Evolutionary conservation across 2,888 invertebrate genomes (phyloP), one percentile per base, ranked within the genome.

Genomic region (Linnaemya vulpina): DNA sequence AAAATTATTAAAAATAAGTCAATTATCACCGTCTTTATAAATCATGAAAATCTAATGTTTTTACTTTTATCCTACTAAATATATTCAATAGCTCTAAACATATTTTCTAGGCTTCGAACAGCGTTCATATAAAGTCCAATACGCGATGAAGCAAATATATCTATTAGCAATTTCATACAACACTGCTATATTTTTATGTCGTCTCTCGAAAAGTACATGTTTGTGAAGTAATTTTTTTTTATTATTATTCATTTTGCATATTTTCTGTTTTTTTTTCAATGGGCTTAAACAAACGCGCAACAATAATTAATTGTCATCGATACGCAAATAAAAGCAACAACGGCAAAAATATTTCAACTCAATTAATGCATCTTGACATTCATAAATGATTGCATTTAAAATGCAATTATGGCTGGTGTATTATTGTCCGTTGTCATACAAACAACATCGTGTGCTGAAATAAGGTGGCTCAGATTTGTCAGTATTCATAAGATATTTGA

Each of bases 301-400:
- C 73, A 75, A 53, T 76, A 75, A 75, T 84, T 75, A 80, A 80
- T 80, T 76, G 84, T 67, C 76, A 80, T 84, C 60, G 79, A 84
- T 80, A 76, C 11, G 35, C 15, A 58, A 80, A 67, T 30, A 70
- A 53, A 63, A 49, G 51, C 55, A 65, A 38, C 22, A 25, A 11
- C 15, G 5, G 40, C 25, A 60, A 60, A 80, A 77, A 73, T 80
- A 71, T 73, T 77, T 71, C 77, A 82, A 70, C 75, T 82, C 83
- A 86, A 86, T 83, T 85, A 87, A 85, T 83, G 68, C 67, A 78
- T 83, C 75, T 78, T 83, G 83, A 77, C 75, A 76, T 85, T 73
- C 77, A 83, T 83, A 83, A 85, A 83, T 85, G 75, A 87, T 83
- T 78, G 83, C 65, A 83, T 81, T 81, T 78, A 86, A 78, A 71